Percentiles rank a stretch among this genome's conserved stretches.
Evolutionary conservation across 2,113 vertebrate genomes (phyloP).

Genomic region (Cyanoramphus novaezelandiae): DNA sequence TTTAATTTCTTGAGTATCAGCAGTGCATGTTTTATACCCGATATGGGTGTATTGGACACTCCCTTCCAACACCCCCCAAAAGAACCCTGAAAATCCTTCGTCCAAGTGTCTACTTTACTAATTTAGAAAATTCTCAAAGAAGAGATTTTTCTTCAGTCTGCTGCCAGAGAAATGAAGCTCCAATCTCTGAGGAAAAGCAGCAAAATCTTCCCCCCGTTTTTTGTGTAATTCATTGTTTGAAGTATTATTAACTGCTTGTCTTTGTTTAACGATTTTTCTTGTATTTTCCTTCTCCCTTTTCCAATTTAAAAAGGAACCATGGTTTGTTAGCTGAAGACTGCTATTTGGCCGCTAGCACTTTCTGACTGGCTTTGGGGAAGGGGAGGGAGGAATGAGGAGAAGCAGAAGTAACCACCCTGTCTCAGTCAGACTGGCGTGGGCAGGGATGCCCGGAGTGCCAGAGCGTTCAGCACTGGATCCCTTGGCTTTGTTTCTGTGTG

Average conservation of each 20-base stretch:
- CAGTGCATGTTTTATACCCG: background rate
- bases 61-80: background rate
- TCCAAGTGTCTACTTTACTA: background rate
- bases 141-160: background rate
- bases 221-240: background rate
- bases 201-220: fast-evolving
- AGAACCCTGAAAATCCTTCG: background rate
- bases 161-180: background rate
- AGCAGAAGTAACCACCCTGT: background rate
- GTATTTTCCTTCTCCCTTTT: background rate
- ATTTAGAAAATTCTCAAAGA: background rate
- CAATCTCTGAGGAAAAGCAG: background rate
- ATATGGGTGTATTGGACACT: background rate
- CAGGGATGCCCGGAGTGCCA: background rate
- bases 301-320: background rate
- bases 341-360: background rate
- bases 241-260: background rate
- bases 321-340: background rate
- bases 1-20: background rate
- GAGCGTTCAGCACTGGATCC: background rate
- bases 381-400: background rate
- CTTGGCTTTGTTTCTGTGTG: background rate
- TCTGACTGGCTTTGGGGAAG: background rate
- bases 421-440: background rate
- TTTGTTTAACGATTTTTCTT: background rate